phyloP scores from a whole-genome alignment of 2,888 invertebrate species.

The Cosmia pyralina region DNA sequence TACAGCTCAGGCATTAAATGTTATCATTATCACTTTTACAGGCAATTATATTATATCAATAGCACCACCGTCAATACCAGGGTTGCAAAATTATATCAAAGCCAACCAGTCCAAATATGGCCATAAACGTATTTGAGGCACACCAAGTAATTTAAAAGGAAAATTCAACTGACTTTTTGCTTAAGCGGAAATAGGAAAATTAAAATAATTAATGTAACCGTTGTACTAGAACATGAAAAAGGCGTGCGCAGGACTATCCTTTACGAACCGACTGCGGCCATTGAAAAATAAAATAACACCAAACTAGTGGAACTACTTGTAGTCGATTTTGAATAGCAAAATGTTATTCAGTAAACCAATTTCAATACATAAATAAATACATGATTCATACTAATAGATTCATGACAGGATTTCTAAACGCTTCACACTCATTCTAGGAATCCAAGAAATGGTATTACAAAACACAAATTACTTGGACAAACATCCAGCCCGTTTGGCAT shows the following conservation, averaged over 20 bases:
- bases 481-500: slow-evolving; percentile 48
- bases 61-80: neutral
- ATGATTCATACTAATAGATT: slow-evolving; percentile 31
- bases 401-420: slow-evolving; percentile 34
- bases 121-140: neutral
- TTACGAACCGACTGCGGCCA: slow-evolving; percentile 10
- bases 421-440: slow-evolving; percentile 39
- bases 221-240: slow-evolving; percentile 46
- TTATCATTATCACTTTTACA: neutral
- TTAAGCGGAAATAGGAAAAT: slow-evolving; percentile 42
- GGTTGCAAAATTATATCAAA: neutral
- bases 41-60: neutral
- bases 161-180: neutral
- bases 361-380: slow-evolving; percentile 35
- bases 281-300: slow-evolving; percentile 33
- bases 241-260: slow-evolving; percentile 45
- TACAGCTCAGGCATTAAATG: neutral
- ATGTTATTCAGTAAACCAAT: slow-evolving; percentile 22
- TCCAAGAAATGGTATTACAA: slow-evolving; percentile 42
- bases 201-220: slow-evolving; percentile 38
- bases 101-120: neutral
- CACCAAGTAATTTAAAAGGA: slow-evolving; percentile 8
- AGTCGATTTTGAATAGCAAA: slow-evolving; percentile 34
- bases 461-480: slow-evolving; percentile 61
- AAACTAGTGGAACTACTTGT: slow-evolving; percentile 21